A percentile compares a stretch with the other conserved stretches of the same genome.
phyloP scores from a whole-genome alignment of 92 coral and sea anemone genomes.

The Phenganax stokvisi region DNA sequence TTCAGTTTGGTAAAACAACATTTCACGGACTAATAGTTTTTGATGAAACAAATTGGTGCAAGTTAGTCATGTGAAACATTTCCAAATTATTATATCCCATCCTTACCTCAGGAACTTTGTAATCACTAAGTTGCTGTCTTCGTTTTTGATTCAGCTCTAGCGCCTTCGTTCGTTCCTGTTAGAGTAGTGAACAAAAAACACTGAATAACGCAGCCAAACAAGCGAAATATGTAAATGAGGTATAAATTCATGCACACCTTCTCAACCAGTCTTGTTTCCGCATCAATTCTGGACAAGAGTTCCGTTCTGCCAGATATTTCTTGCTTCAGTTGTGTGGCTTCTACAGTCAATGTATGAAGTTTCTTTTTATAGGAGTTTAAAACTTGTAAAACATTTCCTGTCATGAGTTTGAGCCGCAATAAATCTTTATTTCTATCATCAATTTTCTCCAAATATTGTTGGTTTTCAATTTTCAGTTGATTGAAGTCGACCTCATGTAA shows the following conservation, averaged over 20 bases:
- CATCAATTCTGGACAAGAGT: conserved; percentile 75
- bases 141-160: conserved; percentile 73
- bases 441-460: conserved; percentile 95
- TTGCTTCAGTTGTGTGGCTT: conserved; percentile 70
- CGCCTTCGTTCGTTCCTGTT: conserved; percentile 76
- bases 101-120: conserved; percentile 94
- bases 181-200: background rate
- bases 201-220: no score
- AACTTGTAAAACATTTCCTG: conserved; percentile 88
- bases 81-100: background rate
- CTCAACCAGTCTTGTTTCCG: conserved; percentile 86
- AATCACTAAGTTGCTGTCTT: conserved; percentile 87
- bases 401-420: conserved; percentile 85
- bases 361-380: conserved; percentile 97
- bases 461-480: conserved; percentile 95
- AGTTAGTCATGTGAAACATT: background rate
- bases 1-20: conserved; percentile 5
- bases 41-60: background rate
- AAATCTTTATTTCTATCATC: conserved; percentile 97
- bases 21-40: background rate
- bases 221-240: background rate
- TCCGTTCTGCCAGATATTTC: conserved; percentile 88
- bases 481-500: conserved; percentile 97
- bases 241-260: conserved; percentile 51
- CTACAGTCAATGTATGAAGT: conserved; percentile 86